These are phyloP conservation scores for Avahi laniger DNA, from an alignment of 2,797 vertebrate genomes.

Conservation along the genomic window DNA sequence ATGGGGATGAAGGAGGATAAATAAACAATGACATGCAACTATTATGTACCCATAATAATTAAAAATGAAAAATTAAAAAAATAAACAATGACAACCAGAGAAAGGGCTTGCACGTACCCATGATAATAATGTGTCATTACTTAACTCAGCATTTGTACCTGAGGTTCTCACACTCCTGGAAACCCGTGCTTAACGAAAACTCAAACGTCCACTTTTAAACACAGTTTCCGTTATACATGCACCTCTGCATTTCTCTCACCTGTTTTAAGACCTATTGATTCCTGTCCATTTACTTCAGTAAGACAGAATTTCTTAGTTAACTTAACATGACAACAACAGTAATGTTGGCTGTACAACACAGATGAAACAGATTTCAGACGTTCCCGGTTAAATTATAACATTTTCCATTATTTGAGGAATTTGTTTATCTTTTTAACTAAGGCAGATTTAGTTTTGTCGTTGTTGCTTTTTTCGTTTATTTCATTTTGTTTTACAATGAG, in stretches of 20 bases:
- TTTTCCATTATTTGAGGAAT: not conserved
- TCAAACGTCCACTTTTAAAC: not conserved
- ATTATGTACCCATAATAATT: not conserved
- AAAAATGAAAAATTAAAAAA: not conserved
- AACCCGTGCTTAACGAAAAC: not conserved
- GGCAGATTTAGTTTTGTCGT: not conserved
- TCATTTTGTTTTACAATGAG: not conserved
- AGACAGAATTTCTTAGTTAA: not conserved
- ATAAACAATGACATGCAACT: not conserved
- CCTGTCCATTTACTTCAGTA: not conserved
- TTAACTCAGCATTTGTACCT: not conserved
- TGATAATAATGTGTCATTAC: not conserved
- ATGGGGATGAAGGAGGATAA: not conserved
- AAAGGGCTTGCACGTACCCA: not conserved
- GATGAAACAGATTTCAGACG: not conserved
- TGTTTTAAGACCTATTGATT: not conserved
- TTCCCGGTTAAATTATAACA: not conserved
- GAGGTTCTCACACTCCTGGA: not conserved
- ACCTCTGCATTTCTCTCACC: not conserved
- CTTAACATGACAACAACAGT: not conserved
- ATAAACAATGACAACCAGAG: not conserved
- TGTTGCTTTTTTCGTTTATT: not conserved
- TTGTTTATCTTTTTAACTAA: not conserved
- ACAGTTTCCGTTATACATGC: not conserved
- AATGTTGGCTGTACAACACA: not conserved